phyloP scores from a whole-genome alignment of 2,888 invertebrate genomes.

The Folsomia manolachei region DNA sequence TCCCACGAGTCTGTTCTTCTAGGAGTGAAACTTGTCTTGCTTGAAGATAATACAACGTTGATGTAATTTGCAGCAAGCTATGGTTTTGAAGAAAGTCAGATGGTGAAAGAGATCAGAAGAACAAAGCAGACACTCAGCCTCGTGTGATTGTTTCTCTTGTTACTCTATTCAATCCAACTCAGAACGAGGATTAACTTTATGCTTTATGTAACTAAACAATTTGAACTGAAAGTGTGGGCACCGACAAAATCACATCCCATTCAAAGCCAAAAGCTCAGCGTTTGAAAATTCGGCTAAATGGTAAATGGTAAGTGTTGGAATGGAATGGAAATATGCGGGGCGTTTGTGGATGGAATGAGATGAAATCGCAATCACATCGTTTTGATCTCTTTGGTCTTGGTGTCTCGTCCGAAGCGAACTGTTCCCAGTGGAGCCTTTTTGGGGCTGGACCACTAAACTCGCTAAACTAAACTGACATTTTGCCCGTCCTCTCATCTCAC shows the following conservation, averaged over 20 bases:
- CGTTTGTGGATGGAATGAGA: not conserved
- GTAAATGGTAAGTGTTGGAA: not conserved
- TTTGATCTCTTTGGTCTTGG: not conserved
- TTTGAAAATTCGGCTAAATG: no score
- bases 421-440: conserved; percentile 40
- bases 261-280: not conserved
- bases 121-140: no score
- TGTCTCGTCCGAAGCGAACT: conserved; percentile 10
- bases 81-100: no score
- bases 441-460: conserved; percentile 37
- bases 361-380: not conserved
- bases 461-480: not conserved
- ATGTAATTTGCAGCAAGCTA: no score
- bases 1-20: no score
- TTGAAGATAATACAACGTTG: no score
- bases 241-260: not conserved
- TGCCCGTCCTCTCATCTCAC: not conserved
- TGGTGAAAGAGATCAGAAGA: no score
- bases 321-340: not conserved
- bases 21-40: no score
- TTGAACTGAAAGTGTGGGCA: not conserved
- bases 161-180: no score
- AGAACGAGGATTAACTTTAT: no score
- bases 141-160: no score
- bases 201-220: conserved; percentile 5